Evolutionary conservation across 2,113 vertebrate genomes (phyloP), one percentile per base, ranked within the genome.

Genomic region (Larimichthys polyactis): DNA sequence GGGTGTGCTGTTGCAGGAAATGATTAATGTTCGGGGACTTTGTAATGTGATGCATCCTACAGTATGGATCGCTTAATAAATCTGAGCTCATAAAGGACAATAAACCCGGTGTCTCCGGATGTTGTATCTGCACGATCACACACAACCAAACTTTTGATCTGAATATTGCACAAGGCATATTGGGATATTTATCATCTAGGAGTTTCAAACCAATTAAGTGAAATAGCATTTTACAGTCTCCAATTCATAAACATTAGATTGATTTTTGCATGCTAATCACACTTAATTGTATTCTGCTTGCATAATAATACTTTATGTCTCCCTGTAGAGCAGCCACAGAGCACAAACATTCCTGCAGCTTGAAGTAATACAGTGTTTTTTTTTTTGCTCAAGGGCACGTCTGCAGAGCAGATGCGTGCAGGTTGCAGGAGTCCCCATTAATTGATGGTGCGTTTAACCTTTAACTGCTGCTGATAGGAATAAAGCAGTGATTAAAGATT

Each of bases 401-500:
- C 27, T 48, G 24, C 65, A 69, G 27, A 49, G 52, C 17, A 17
- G 66, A 43, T 10, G 46, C 65, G 63, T 73, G 70, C 74, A 24
- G 77, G 68, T 60, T 84, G 22, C 27, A 29, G 29, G 27, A 73
- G 27, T 11, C n/a, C 40, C 24, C 63, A 62, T 75, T 24, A 76
- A 49, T n/a, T 12, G 24, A 78, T 14, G 49, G 7, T 11, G 67
- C 48, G 62, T 83, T 84, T 75, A 84, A 80, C 79, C 67, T 83
- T 81, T 72, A 58, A 68, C 63, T 40, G 52, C 58, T 67, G 76
- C 57, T 74, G 78, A 48, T 69, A 79, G 71, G 62, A 71, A 87
- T 66, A 69, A 75, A 87, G 69, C 29, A 44, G 68, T 71, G 79
- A 90, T 84, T 87, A 84, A 82, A 90, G 48, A 91, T 88, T 82